Percentiles rank a stretch among this genome's conserved stretches.
These are phyloP conservation scores for Metallyticus violacea DNA, from an alignment of 2,888 invertebrate genomes.

Conservation along the genomic window DNA sequence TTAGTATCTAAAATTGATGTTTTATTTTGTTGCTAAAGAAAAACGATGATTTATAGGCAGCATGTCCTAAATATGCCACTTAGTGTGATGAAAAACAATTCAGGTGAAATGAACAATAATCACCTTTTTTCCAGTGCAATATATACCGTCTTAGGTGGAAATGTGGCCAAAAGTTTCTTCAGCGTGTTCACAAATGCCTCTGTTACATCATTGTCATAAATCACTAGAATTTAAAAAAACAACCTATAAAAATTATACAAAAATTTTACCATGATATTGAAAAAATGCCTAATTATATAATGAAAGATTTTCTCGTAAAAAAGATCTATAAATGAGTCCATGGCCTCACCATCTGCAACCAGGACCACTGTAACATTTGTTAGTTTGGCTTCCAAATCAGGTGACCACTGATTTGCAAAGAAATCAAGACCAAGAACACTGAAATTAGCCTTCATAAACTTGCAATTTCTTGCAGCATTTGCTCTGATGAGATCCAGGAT, in stretches of 20 bases:
- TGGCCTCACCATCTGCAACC: slow-evolving; percentile 75
- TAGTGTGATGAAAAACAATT: neutral
- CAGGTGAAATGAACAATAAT: neutral
- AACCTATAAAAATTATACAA: slow-evolving; percentile 31
- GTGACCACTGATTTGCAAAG: slow-evolving; percentile 55
- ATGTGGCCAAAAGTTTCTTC: slow-evolving; percentile 59
- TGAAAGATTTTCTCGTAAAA: neutral
- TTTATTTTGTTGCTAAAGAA: no score
- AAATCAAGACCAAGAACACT: slow-evolving; percentile 70
- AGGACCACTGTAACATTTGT: slow-evolving; percentile 63
- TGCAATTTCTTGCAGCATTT: slow-evolving; percentile 66
- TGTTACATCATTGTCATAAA: slow-evolving; percentile 80
- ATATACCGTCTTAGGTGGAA: slow-evolving; percentile 62
- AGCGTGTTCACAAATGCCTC: slow-evolving; percentile 74
- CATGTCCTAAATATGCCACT: neutral
- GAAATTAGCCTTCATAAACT: slow-evolving; percentile 57
- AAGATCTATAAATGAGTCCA: neutral
- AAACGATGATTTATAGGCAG: neutral
- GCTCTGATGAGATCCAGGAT: slow-evolving; percentile 68
- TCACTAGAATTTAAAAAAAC: slow-evolving; percentile 58
- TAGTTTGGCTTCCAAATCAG: slow-evolving; percentile 55
- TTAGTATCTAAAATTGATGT: no score
- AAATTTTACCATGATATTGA: neutral
- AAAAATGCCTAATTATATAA: neutral
- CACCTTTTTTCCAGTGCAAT: slow-evolving; percentile 75